Base-by-base conservation (phyloP, 53 echinoderm and acorn worm species). In the Mesocentrotus franciscanus region DNA sequence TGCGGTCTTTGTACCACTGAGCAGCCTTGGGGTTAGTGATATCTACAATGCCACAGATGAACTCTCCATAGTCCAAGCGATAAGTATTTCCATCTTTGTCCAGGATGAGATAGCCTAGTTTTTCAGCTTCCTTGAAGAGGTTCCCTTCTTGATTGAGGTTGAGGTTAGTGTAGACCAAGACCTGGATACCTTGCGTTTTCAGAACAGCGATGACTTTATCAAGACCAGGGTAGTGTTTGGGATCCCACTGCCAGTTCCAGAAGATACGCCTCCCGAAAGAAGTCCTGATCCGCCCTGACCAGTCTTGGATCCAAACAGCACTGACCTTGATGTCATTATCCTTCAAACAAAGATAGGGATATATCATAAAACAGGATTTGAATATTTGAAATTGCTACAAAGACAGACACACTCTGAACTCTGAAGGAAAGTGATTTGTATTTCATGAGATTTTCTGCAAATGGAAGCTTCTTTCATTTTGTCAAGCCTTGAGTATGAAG, bases 231-330 rank as follows among this genome's bases (percentile, higher is more conserved):
- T 99, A 99, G n/a, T 98, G 97, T 29, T 99, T 90, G 24, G 95
- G 95, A 90, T 99, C 97, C 99, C 99, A 99, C 78, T 97, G 93
- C 99, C 99, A 99, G 93, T 99, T 98, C 99, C 99, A 99, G 75
- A 99, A 99, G 59, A 99, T 96, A 18, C 99, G 95, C 30, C 96
- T 90, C 16, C 99, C 99, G 39, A 99, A 99, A 0, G 97, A 97
- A 12, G 99, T 99, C 89, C 95, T 97, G 89, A 99, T 99, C 18
- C 98, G 92, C 15, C 99, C 99, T 29, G 97, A 97, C 97, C 98
- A 99, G 84, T 99, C 99, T 85, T 99, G 99, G 60, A 99, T 99
- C 99, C 99, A 99, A 56, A 99, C 39, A 61, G 97, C 98, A 34
- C 92, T 97, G 26, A 99, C 98, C 58, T 85, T 61, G 29, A 97